phyloP scores from a whole-genome alignment of 2,888 invertebrate species.

The Acanthopleura granulata region DNA sequence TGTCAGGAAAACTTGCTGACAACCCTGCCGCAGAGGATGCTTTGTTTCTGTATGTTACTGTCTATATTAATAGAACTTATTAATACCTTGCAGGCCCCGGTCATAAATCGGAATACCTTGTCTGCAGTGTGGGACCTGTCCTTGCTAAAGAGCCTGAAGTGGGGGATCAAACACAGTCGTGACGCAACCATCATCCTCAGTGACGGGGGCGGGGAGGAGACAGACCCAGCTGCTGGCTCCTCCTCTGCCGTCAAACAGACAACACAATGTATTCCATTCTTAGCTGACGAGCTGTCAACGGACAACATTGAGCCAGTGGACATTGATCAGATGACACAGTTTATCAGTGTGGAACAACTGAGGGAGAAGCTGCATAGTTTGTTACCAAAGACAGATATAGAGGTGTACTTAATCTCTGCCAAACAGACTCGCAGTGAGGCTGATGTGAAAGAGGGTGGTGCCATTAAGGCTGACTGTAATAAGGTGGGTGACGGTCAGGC shows the following conservation, averaged over 20 bases:
- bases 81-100: constrained; percentile 39
- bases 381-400: constrained; percentile 39
- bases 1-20: no score
- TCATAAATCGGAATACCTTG: constrained; percentile 48
- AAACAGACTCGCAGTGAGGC: no score
- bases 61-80: no score
- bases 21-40: no score
- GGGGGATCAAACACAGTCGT: constrained; percentile 41
- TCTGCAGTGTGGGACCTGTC: constrained; percentile 38
- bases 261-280: constrained; percentile 41
- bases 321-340: constrained; percentile 29
- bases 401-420: constrained; percentile 28
- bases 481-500: no score
- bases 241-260: background rate
- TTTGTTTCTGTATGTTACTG: no score
- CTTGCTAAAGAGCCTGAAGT: constrained; percentile 40
- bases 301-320: constrained; percentile 14
- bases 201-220: constrained; percentile 27
- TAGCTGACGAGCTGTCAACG: constrained; percentile 20
- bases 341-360: constrained; percentile 40
- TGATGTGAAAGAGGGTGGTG: no score
- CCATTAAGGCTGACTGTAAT: no score
- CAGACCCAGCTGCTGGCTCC: background rate
- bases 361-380: constrained; percentile 36
- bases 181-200: constrained; percentile 39